Base-by-base conservation (phyloP, 2,888 invertebrate species). In the Lasius fuliginosus region DNA sequence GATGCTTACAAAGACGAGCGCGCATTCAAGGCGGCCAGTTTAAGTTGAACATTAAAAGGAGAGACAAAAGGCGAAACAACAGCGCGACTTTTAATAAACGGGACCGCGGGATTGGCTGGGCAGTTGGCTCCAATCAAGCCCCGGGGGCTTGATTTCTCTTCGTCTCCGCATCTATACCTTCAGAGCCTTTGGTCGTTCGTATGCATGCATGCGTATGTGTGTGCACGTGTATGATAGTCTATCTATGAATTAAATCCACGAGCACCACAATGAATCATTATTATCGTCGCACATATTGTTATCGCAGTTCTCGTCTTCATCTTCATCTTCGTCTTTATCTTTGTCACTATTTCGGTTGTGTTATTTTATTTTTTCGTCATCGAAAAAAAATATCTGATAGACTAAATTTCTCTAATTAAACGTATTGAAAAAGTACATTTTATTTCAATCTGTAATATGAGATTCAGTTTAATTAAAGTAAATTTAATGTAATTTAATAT, bases 71-170 rank as follows among this genome's bases (percentile, higher is more conserved):
- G 89, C 92, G 93, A 93, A 94, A 94, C 93, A 92, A 93, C 93
- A 90, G 91, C 89, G 91, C 89, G 91, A 93, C 90, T 93, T 94
- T 94, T 94, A 94, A 94, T 94, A 93, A 93, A 93, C 85, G 84
- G 87, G 90, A 89, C 87, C 90, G 89, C 91, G 86, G 92, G 94
- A 94, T 94, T 94, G 94, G 94, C 86, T 90, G 92, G 88, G 90
- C 86, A 94, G 93, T 94, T 94, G 93, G 93, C 93, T 93, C 91
- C 94, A 94, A 94, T 94, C 92, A 94, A 94, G 92, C 67, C 88
- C 86, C 91, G 89, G 92, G 92, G 92, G n/a, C n/a, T n/a, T n/a
- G n/a, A n/a, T n/a, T n/a, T 93, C 93, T 92, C 92, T 76, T 56
- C 89, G 90, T 90, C 87, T 84, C 81, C 77, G 81, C 71, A 73